Base-by-base conservation (phyloP, 2,113 vertebrate species). In the Sebastes schlegelii region DNA sequence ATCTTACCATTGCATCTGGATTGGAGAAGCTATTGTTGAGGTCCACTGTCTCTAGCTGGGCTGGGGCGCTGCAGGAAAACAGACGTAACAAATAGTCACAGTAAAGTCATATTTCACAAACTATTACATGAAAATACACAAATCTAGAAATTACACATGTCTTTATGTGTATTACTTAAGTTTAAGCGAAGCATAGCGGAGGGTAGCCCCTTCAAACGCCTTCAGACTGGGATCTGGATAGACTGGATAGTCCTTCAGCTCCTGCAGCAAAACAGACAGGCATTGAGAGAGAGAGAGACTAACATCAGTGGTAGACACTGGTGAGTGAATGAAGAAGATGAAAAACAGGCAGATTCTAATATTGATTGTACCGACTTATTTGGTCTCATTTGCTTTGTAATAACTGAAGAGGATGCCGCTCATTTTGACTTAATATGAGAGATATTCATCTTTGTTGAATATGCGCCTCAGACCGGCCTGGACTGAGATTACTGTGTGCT, bases 161-260 rank as follows among this genome's bases (percentile, higher is more conserved):
- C 3, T 70, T n/a, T n/a, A 16, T 43, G 40, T 63, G 19, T 1
- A 76, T 89, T 96, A 97, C 97, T 97, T 97, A 90, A 99, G 96
- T 84, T 97, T 99, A 89, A 99, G 89, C 65, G 98, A 98, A 23
- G 98, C 98, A 65, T 99, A 99, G 80, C 98, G 98, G 9, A 99
- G 93, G 0, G 98, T 99, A 2, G 97, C 97, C 83, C 97, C 97
- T 94, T 98, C 97, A 88, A 98, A 99, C 42, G 97, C 97, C 92
- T 99, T 98, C 66, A 98, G 96, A 89, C 97, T 99, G 77, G 97
- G 97, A 78, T 98, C 98, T 6, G 97, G 96, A 85, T 98, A 97
- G 75, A 98, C 96, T 4, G 97, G 97, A 84, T 97, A 97, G 82
- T 97, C 98, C 26, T 98, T 98, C 72, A 97, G 93, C 84, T 98